Evolutionary conservation across 2,888 invertebrate species (phyloP).

Genomic region (Xestia xanthographa): DNA sequence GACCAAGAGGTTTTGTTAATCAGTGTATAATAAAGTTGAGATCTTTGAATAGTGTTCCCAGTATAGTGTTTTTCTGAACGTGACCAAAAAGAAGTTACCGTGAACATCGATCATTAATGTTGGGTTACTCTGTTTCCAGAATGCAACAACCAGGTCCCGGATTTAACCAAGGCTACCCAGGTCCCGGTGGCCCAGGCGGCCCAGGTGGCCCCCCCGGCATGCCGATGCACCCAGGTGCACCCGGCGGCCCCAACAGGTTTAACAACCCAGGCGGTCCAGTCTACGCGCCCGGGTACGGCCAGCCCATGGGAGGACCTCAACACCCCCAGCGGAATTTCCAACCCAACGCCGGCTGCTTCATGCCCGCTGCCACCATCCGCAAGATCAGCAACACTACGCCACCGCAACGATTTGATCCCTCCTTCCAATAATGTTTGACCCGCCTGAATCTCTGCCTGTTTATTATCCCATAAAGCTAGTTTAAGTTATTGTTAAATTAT

Average conservation of each 20-base stretch:
- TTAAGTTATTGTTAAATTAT: conserved; percentile 58
- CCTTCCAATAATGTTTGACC: conserved; percentile 63
- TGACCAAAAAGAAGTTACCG: neutral
- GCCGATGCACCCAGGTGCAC: conserved; percentile 66
- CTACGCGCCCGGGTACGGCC: conserved; percentile 74
- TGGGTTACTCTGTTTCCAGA: conserved; percentile 68
- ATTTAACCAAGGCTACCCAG: conserved; percentile 68
- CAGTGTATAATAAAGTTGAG: neutral
- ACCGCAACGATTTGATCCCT: conserved; percentile 71
- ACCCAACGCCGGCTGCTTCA: conserved; percentile 74
- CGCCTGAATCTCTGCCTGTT: conserved; percentile 63
- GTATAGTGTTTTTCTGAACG: neutral
- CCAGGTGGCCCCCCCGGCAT: conserved; percentile 65
- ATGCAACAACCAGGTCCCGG: conserved; percentile 83
- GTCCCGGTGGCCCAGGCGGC: conserved; percentile 54
- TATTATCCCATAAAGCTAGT: conserved; percentile 42
- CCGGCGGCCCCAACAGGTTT: conserved; percentile 56
- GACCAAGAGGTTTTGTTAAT: neutral
- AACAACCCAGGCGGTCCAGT: conserved; percentile 62
- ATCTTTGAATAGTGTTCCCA: neutral
- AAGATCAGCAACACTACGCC: conserved; percentile 76
- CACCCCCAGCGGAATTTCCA: conserved; percentile 68
- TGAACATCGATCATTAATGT: neutral
- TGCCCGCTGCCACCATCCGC: conserved; percentile 78
- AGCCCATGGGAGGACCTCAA: conserved; percentile 64